phyloP scores from a whole-genome alignment of 2,113 vertebrate genomes.

The Solenodon paradoxus region DNA sequence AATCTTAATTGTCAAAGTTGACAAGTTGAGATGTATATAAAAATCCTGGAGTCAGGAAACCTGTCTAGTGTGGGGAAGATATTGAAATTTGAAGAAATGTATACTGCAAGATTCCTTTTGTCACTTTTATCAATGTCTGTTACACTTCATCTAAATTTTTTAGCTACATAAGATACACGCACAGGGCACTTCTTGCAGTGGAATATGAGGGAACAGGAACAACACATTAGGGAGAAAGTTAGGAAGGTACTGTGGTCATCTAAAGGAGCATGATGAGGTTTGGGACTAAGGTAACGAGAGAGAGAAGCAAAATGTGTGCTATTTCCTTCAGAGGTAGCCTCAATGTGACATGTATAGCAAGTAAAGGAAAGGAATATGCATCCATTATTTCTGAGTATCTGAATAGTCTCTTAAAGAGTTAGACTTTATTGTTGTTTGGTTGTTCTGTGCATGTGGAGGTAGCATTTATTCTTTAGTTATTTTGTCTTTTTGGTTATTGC shows the following conservation, averaged over 20 bases:
- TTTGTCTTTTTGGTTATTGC: not conserved
- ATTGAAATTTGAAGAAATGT: not conserved
- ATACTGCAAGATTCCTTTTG: not conserved
- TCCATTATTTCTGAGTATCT: not conserved
- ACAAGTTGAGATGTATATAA: not conserved
- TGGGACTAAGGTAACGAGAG: not conserved
- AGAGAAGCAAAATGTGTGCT: not conserved
- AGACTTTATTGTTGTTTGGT: too few relatives aligned
- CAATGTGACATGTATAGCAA: too few relatives aligned
- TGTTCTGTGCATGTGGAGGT: not conserved
- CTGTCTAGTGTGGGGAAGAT: not conserved
- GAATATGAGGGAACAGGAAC: not conserved
- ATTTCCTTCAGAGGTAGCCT: not conserved
- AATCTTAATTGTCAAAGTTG: not conserved
- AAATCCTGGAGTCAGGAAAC: not conserved
- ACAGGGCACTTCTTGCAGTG: too few relatives aligned
- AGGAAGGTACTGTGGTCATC: not conserved
- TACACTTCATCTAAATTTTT: not conserved
- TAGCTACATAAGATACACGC: not conserved
- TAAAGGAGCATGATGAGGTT: not conserved
- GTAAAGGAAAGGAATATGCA: not conserved
- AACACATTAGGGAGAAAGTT: not conserved
- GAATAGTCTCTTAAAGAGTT: not conserved
- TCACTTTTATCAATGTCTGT: not conserved
- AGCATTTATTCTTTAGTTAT: not conserved